Evolutionary conservation across 2,797 vertebrate genomes (phyloP), one percentile per base, ranked within the genome.

Genomic region (Poeciliopsis gracilis): DNA sequence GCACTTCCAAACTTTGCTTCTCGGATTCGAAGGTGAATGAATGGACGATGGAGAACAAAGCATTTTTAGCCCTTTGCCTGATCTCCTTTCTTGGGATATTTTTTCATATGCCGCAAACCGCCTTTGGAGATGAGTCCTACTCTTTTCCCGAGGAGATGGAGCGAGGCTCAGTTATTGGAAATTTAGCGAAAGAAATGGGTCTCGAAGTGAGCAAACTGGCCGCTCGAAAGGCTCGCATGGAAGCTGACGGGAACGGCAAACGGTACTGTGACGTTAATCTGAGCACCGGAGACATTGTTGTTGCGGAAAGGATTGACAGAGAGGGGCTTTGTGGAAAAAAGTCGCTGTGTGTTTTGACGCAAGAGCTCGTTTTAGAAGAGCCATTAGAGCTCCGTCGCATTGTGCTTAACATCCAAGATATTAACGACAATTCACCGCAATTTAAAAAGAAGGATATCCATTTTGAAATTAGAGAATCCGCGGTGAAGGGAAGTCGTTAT

Each of bases 341-440:
- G 53, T 1, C 63, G 15, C 83, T 82, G 7, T 92, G 91, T 36
- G 12, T 61, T 53, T 70, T 96, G 28, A 94, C 86, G 63, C 91
- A 92, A 77, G 95, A 96, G 57, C 6, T 95, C 12, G 87, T 96
- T 1, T 46, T 95, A 0, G 93, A 95, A 77, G 89, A 94, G 77
- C 93, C 82, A 3, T 41, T 87, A 0, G 83, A 87, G 84, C 63
- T 45, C 2, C 76, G 85, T 4, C 77, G 75, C 0, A 49, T 87
- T n/a, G 57, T 16, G 46, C 46, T 47, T 16, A 47, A 47, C 15
- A 82, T 96, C 16, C 81, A 95, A 41, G 96, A 96, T 72, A 89
- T 96, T 0, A 96, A 97, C 36, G 96, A 97, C 41, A 96, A 96
- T 11, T 8, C 85, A 0, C 94, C 94, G 0, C 9, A 78, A 1